These are phyloP conservation scores for Sebastes matsubarae DNA, from an alignment of 2,797 vertebrate species.

Conservation along the genomic window DNA sequence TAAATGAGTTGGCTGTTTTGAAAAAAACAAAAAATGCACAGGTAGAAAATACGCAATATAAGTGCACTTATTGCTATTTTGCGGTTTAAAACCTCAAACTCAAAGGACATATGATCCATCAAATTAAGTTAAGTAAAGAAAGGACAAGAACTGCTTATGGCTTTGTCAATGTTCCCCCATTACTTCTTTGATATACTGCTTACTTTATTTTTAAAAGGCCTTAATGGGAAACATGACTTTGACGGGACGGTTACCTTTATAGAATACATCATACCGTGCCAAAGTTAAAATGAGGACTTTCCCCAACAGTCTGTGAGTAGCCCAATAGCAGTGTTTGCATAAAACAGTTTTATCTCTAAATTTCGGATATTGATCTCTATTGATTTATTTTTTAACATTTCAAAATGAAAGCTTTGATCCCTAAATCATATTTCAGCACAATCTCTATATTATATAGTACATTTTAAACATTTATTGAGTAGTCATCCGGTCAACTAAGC, in stretches of 20 bases:
- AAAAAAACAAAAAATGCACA: not conserved
- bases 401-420: not conserved
- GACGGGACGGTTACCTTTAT: slow-evolving; percentile 9
- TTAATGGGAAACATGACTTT: slow-evolving; percentile 54
- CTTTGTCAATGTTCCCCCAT: slow-evolving; percentile 35
- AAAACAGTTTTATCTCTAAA: not conserved
- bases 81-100: slow-evolving; percentile 3
- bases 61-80: not conserved
- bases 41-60: not conserved
- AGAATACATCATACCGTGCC: slow-evolving; percentile 19
- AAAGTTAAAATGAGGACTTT: slow-evolving; percentile 1
- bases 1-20: not conserved
- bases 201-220: slow-evolving; percentile 41
- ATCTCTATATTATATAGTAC: not conserved
- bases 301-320: not conserved
- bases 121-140: slow-evolving; percentile 38
- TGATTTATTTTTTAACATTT: not conserved
- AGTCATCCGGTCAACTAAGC: no score
- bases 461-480: not conserved
- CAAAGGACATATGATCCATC: slow-evolving; percentile 17
- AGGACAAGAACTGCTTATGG: slow-evolving; percentile 3
- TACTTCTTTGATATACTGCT: slow-evolving; percentile 38
- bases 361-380: not conserved
- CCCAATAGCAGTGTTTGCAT: not conserved
- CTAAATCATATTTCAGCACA: not conserved